phyloP scores from a whole-genome alignment of 2,888 invertebrate genomes.

The Eilema caniola region DNA sequence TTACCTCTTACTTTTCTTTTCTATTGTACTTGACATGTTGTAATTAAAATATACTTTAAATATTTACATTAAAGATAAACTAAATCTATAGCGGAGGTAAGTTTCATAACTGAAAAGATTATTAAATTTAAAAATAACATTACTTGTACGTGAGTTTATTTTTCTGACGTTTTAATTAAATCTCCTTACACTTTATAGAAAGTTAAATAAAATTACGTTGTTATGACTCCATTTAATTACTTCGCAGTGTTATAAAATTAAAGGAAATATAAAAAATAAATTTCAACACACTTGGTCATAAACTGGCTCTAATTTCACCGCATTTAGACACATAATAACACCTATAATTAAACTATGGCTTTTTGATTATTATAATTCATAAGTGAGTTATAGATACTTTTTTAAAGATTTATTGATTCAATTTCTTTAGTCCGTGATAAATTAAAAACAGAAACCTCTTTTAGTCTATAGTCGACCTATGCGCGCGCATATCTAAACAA shows the following conservation, averaged over 20 bases:
- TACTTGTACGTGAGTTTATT: slow-evolving; percentile 1
- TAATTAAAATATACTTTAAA: background rate
- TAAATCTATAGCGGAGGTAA: background rate
- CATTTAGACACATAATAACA: no score
- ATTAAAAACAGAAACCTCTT: no score
- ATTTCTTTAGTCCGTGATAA: no score
- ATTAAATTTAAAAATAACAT: background rate
- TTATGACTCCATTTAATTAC: background rate
- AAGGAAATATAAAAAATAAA: background rate
- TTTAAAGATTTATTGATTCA: no score
- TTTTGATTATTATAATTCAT: no score
- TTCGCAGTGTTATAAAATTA: background rate
- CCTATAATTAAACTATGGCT: no score
- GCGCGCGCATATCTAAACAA: no score
- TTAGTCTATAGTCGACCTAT: no score
- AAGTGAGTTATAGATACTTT: no score
- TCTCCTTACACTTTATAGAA: background rate
- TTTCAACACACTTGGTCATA: no score
- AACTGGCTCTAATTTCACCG: no score
- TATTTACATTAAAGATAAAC: background rate
- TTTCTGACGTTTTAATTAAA: background rate
- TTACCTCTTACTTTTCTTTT: background rate
- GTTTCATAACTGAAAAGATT: no score
- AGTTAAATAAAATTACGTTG: background rate
- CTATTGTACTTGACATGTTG: background rate